Evolutionary conservation across 1,140 invertebrate species (phyloP).

Genomic region (Cydia fagiglandana): DNA sequence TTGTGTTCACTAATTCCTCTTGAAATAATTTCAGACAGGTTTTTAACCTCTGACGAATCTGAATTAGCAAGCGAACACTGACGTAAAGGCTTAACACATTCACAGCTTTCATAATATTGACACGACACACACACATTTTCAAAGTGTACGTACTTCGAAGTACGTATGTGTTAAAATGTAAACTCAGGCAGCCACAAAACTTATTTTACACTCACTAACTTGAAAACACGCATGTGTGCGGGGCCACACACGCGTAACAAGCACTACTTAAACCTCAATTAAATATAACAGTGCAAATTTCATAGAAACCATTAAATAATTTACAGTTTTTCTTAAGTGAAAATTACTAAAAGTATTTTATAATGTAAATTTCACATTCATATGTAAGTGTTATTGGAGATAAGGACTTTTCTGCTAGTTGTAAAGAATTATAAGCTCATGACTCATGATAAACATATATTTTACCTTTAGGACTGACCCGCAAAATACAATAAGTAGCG

Average conservation of each 20-base stretch:
- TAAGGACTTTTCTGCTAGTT: neutral
- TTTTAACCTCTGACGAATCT: conserved; percentile 50
- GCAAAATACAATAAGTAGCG: neutral
- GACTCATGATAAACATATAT: neutral
- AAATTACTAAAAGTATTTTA: neutral
- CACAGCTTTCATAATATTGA: conserved; percentile 43
- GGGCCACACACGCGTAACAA: neutral
- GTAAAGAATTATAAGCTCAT: neutral
- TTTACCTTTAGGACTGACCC: neutral
- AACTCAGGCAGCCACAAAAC: conserved; percentile 45
- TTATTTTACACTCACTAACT: conserved; percentile 37
- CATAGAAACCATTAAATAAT: neutral
- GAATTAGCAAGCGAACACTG: conserved; percentile 48
- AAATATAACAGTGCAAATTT: conserved; percentile 8
- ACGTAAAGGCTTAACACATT: conserved; percentile 42
- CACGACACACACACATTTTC: conserved; percentile 39
- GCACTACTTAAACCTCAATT: conserved; percentile 22
- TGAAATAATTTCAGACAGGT: conserved; percentile 51
- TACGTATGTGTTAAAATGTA: conserved; percentile 50
- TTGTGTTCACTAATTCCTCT: neutral
- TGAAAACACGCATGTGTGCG: conserved; percentile 27
- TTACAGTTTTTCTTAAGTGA: neutral
- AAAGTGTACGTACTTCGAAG: conserved; percentile 34
- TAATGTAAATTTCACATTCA: neutral
- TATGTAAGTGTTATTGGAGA: neutral